Conservation (phyloP, 2,113 vertebrate genomes). For the Catharus bicknelli region DNA sequence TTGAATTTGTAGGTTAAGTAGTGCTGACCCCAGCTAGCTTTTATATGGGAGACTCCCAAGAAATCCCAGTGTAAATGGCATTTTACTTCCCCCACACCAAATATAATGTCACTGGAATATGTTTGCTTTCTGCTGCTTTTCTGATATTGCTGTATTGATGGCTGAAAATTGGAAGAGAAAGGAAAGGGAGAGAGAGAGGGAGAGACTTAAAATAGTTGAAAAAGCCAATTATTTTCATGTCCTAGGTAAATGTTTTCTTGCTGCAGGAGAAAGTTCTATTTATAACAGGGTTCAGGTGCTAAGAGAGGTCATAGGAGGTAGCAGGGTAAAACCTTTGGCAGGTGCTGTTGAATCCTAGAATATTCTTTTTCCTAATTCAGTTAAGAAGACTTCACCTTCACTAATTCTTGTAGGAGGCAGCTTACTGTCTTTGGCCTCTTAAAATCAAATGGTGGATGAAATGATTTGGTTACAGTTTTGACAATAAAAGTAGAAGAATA, state of each 20-base stretch:
- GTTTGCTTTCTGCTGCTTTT: background rate
- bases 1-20: constrained; percentile 23
- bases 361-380: background rate
- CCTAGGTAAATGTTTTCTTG: background rate
- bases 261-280: background rate
- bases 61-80: background rate
- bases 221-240: background rate
- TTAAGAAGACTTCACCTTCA: background rate
- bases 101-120: background rate
- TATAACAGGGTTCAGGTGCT: background rate
- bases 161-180: background rate
- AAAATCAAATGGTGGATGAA: background rate
- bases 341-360: background rate
- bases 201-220: background rate
- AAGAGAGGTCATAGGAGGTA: background rate
- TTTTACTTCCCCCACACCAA: background rate
- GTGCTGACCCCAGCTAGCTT: background rate
- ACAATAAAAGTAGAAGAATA: background rate
- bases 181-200: background rate
- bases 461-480: background rate
- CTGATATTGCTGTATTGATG: background rate
- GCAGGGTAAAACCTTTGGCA: background rate
- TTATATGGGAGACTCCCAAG: background rate
- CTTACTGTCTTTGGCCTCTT: background rate
- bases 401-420: background rate